Base-by-base conservation (phyloP, 1,140 invertebrate genomes). In the Metopolophium dirhodum region DNA sequence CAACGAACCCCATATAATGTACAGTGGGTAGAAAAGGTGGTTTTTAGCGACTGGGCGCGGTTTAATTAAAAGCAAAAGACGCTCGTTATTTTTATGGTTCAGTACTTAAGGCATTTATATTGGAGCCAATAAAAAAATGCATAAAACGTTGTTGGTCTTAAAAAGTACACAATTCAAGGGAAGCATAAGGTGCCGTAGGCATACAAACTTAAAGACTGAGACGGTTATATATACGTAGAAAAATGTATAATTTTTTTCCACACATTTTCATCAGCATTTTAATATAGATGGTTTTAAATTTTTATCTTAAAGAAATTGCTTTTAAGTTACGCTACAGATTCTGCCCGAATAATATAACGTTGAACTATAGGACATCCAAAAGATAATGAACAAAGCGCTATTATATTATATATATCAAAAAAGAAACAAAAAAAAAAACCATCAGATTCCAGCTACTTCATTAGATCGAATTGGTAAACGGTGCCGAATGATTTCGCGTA, bases 61-160 rank as follows among this genome's bases (percentile, higher is more conserved):
- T 93, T 93, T 93, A 93, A 93, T 93, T 85, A 93, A 93, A 93
- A 93, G 91, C 91, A 93, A 85, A 93, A 93, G 91, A 85, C 82
- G 91, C 82, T 93, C 91, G 37, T 93, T 93, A 93, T 93, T 93
- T 93, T 93, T 93, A 86, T 93, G 91, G 82, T 35, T 30, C 47
- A 54, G 91, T 45, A 93, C 82, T 93, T 51, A 93, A 85, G 49
- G 47, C 91, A 85, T 93, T 93, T 93, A 83, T 86, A 83, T 86
- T 85, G 49, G 49, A 45, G 49, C 82, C 35, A 85, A 85, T 86
- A 86, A 92, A 49, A 82, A 91, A 77, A 49, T 35, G 49, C 77
- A 57, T 93, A 54, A 93, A 93, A 83, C 20, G 47, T 35, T 83
- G 82, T 54, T 83, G 77, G 77, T 93, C 45, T 83, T 83, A 91